A percentile compares a stretch with the other conserved stretches of the same genome.
Evolutionary conservation across 2,113 vertebrate genomes (phyloP).

Genomic region (Apeltes quadracus): DNA sequence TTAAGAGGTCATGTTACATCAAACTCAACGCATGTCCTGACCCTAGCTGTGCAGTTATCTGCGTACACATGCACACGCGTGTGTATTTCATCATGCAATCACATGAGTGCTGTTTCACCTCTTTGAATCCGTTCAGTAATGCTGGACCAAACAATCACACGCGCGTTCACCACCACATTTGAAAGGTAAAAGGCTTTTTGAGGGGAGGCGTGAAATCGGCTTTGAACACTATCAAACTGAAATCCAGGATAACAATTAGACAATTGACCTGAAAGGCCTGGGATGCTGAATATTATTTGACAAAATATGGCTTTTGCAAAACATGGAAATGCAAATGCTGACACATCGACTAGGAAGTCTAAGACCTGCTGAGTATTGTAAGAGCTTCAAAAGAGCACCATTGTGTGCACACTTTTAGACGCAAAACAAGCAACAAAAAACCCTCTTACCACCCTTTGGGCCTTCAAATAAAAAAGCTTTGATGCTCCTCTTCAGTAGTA

Average conservation of each 20-base stretch:
- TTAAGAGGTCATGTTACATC: constrained; percentile 21
- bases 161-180: constrained; percentile 27
- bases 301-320: not conserved
- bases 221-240: constrained; percentile 20
- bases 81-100: not conserved
- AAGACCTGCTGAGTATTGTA: not conserved
- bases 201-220: constrained; percentile 20
- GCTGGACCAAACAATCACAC: constrained; percentile 5
- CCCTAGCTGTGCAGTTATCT: constrained; percentile 3
- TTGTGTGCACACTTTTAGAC: not conserved
- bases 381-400: not conserved
- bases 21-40: not conserved
- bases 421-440: not conserved
- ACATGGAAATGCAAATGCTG: not conserved
- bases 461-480: not conserved
- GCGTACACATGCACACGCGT: not conserved
- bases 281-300: not conserved
- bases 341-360: too few species aligned
- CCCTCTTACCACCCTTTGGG: not conserved
- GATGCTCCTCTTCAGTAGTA: not conserved
- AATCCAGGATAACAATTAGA: constrained; percentile 17
- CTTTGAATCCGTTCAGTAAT: not conserved
- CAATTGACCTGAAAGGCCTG: not conserved
- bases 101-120: not conserved
- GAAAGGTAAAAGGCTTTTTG: constrained; percentile 7